Percentiles rank a stretch among this genome's conserved stretches.
Evolutionary conservation across 2,113 vertebrate species (phyloP).

Genomic region (Fulica atra): DNA sequence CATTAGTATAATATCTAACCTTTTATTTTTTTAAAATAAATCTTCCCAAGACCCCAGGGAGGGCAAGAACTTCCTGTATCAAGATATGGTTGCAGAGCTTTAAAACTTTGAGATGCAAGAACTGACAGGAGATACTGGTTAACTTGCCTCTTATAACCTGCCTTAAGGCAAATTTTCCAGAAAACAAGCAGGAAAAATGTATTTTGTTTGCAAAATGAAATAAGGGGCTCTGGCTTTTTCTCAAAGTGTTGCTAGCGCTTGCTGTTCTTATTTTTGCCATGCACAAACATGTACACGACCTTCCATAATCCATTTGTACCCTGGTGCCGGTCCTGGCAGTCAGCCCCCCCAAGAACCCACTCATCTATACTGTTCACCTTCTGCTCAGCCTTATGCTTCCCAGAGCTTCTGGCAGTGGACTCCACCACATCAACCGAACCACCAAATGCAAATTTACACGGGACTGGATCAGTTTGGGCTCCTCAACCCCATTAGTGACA

Average conservation of each 20-base stretch:
- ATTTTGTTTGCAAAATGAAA: background rate
- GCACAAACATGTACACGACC: accelerated
- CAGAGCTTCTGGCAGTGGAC: background rate
- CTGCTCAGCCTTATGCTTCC: conserved; percentile 14
- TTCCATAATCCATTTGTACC: background rate
- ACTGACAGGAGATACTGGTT: background rate
- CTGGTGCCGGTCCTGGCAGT: accelerated
- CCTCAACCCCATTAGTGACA: background rate
- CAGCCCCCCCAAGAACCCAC: background rate
- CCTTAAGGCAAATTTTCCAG: background rate
- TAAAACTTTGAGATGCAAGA: background rate
- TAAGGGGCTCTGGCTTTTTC: background rate
- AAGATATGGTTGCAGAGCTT: background rate
- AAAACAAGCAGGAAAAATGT: background rate
- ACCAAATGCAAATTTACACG: background rate
- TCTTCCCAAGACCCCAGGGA: background rate
- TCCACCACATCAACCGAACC: background rate
- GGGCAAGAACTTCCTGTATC: background rate
- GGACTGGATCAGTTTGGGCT: background rate
- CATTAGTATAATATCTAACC: background rate
- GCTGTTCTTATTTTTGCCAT: background rate
- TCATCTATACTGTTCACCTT: background rate
- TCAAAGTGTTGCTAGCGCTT: background rate
- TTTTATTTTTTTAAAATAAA: background rate
- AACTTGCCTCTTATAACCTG: background rate